Percentiles rank a stretch among this genome's conserved stretches.
These are phyloP conservation scores for Mellilla xanthometata DNA, from an alignment of 2,888 invertebrate species.

Conservation along the genomic window DNA sequence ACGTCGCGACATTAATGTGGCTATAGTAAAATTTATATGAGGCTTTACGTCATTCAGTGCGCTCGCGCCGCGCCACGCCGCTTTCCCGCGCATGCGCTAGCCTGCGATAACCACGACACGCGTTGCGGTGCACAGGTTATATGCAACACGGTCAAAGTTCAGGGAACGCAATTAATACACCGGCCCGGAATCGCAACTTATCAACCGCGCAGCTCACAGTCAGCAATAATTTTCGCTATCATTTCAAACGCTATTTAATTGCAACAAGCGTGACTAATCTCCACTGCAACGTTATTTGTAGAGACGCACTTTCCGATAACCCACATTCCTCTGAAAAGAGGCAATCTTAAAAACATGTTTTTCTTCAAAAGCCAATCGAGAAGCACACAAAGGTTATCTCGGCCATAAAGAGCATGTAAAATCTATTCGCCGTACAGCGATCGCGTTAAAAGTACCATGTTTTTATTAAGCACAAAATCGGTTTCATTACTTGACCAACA, in stretches of 20 bases:
- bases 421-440: slow-evolving; percentile 47
- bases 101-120: slow-evolving; percentile 56
- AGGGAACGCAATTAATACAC: slow-evolving; percentile 46
- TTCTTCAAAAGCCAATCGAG: slow-evolving; percentile 22
- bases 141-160: slow-evolving; percentile 51
- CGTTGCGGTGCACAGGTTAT: slow-evolving; percentile 34
- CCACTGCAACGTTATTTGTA: background rate
- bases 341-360: slow-evolving; percentile 24
- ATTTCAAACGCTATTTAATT: slow-evolving; percentile 1
- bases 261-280: slow-evolving; percentile 1
- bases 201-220: slow-evolving; percentile 4
- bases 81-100: slow-evolving; percentile 65
- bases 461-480: slow-evolving; percentile 36
- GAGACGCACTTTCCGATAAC: slow-evolving; percentile 1
- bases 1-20: slow-evolving; percentile 81
- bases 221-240: slow-evolving; percentile 5
- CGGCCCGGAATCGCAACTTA: slow-evolving; percentile 18
- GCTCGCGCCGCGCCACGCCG: slow-evolving; percentile 47
- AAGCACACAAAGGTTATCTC: slow-evolving; percentile 40
- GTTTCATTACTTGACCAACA: slow-evolving; percentile 41
- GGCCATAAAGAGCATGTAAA: slow-evolving; percentile 41
- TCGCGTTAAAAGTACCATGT: slow-evolving; percentile 41
- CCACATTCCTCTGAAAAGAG: slow-evolving; percentile 5
- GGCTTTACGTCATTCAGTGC: slow-evolving; percentile 70
- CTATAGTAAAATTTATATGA: slow-evolving; percentile 81